phyloP scores from a whole-genome alignment of 2,113 vertebrate species.

The Xiphias gladius region DNA sequence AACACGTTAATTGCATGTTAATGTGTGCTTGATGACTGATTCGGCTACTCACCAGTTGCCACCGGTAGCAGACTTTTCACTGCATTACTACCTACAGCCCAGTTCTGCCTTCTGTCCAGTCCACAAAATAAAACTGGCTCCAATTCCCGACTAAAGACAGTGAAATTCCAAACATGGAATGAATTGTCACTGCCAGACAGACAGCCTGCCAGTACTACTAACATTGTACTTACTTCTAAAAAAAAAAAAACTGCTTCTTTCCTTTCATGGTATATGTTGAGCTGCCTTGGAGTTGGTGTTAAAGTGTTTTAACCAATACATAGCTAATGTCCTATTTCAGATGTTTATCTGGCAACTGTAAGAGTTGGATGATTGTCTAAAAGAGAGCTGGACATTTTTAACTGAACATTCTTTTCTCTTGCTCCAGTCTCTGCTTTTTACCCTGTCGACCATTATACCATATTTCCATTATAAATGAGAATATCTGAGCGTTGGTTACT shows the following conservation, averaged over 20 bases:
- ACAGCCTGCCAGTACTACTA: not conserved
- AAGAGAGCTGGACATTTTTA: not conserved
- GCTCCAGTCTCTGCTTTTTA: not conserved
- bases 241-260: not conserved
- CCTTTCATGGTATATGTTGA: too few relatives aligned
- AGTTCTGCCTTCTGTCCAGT: not conserved
- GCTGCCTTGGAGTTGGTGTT: not conserved
- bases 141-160: not conserved
- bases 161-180: slow-evolving; percentile 1
- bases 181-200: not conserved
- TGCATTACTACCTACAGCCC: not conserved
- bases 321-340: not conserved
- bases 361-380: not conserved
- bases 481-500: not conserved
- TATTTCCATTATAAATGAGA: not conserved
- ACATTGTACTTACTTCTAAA: not conserved
- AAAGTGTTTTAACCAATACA: not conserved
- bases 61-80: not conserved
- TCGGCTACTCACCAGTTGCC: not conserved
- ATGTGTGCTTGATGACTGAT: not conserved
- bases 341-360: not conserved
- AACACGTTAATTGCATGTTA: not conserved
- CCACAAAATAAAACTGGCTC: not conserved
- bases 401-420: not conserved
- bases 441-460: not conserved